phyloP scores from a whole-genome alignment of 2,113 vertebrate species.

The Ornithorhynchus anatinus region DNA sequence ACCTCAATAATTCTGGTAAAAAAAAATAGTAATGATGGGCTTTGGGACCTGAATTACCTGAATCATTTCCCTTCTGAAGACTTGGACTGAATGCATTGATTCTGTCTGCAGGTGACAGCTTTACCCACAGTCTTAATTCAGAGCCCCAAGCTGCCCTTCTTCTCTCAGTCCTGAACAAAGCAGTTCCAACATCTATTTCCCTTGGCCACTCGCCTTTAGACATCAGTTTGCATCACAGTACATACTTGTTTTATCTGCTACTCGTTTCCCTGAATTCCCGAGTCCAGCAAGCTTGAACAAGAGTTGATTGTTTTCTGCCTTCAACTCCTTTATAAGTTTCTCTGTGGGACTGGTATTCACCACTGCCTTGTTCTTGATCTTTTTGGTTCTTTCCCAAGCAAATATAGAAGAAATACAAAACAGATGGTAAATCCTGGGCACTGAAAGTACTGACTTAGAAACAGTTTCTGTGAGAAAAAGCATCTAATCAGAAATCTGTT shows the following conservation, averaged over 20 bases:
- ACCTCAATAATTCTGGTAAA: too few relatives aligned
- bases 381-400: slow-evolving; percentile 75
- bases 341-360: slow-evolving; percentile 86
- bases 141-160: background rate
- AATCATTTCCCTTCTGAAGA: too few relatives aligned
- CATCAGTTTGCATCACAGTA: background rate
- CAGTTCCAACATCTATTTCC: background rate
- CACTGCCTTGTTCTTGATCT: slow-evolving; percentile 83
- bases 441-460: too few relatives aligned
- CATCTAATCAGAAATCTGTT: too few relatives aligned
- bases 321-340: slow-evolving; percentile 76
- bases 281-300: slow-evolving; percentile 68
- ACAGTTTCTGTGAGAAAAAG: too few relatives aligned
- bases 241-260: slow-evolving; percentile 76
- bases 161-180: background rate
- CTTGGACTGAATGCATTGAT: too few relatives aligned
- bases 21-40: too few relatives aligned
- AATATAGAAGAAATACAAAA: too few relatives aligned
- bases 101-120: background rate
- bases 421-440: too few relatives aligned
- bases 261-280: slow-evolving; percentile 70
- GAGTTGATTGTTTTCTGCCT: slow-evolving; percentile 74
- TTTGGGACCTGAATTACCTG: too few relatives aligned
- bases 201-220: background rate
- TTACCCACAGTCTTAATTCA: background rate